Evolutionary conservation across 2,888 invertebrate genomes (phyloP).

Genomic region (Seira sanloemensis): DNA sequence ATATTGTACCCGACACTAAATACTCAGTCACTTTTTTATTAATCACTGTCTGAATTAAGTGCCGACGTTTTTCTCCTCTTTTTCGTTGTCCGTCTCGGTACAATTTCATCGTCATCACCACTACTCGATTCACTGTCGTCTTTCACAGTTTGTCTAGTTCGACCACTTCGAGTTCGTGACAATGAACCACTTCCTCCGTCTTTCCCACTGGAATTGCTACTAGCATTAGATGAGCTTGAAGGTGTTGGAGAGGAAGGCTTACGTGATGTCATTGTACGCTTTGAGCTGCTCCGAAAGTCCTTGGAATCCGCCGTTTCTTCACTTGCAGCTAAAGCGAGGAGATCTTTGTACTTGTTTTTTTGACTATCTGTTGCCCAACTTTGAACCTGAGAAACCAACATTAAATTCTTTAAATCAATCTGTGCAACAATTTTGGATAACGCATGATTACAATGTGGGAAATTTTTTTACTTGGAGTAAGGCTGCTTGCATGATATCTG

Average conservation of each 20-base stretch:
- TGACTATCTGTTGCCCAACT: conserved; percentile 83
- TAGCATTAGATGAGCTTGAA: conserved; percentile 21
- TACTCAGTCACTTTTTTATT: conserved; percentile 76
- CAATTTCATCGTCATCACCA: conserved; percentile 90
- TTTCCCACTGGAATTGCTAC: conserved; percentile 35
- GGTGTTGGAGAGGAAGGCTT: conserved; percentile 58
- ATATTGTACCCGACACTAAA: background rate
- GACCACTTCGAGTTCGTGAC: conserved; percentile 69
- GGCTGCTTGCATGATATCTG: conserved; percentile 94
- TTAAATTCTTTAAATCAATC: background rate
- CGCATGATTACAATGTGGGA: background rate
- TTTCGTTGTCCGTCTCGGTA: conserved; percentile 89
- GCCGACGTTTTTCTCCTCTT: conserved; percentile 87
- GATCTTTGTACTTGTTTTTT: conserved; percentile 92
- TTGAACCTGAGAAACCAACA: conserved; percentile 63
- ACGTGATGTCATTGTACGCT: conserved; percentile 50
- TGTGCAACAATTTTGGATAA: background rate
- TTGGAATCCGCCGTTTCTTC: conserved; percentile 79
- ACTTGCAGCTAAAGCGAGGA: conserved; percentile 93
- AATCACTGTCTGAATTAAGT: conserved; percentile 94
- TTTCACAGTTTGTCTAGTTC: conserved; percentile 73
- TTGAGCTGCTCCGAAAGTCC: conserved; percentile 75
- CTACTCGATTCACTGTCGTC: conserved; percentile 73
- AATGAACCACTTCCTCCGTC: conserved; percentile 43
- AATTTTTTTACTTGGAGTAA: conserved; percentile 81